Evolutionary conservation across 2,888 invertebrate genomes (phyloP), one percentile per base, ranked within the genome.

Genomic region (Apotomis turbidana): DNA sequence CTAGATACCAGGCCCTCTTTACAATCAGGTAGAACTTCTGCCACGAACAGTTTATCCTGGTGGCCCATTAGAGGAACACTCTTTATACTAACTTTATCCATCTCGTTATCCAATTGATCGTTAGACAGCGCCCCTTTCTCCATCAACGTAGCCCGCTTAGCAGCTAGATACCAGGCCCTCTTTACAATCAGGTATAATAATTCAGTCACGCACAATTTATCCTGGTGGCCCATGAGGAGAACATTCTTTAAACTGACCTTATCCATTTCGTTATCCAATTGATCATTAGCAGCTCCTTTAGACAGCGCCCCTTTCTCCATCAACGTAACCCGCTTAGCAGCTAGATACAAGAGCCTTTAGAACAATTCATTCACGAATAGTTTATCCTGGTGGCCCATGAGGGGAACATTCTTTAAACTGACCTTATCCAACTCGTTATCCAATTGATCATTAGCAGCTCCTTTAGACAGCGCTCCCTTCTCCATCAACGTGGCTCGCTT

Each of bases 241-340:
- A 27, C 6, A 41, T 41, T 41, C 5, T 6, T 5, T 41, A 41
- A 41, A 6, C 27, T 27, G 4, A 41, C 41, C 41, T 41, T 97
- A 89, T 97, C 97, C n/a, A 97, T 96, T 94, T 97, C 97, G 15
- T 96, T 97, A 80, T 97, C 97, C 78, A 97, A 96, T 74, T 96
- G 96, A 76, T 97, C 97, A 74, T 95, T 95, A 27, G 96, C 96
- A 0, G 89, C 94, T 44, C 96, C 95, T 73, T 92, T 92, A 0
- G 88, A 89, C 0, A 91, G 71, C 0, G 89, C 91, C 1, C 96
- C 96, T 74, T 95, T 95, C 84, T 97, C 97, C 94, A 97, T 95
- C 0, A 97, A 90, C 0, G 97, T 97, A 0, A 98, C 98, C n/a
- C 98, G 95, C 80, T 97, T 97, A 0, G 99, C 99, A 0, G 98